Evolutionary conservation across 2,113 vertebrate species (phyloP), one percentile per base, ranked within the genome.

Genomic region (Budorcas taxicolor): DNA sequence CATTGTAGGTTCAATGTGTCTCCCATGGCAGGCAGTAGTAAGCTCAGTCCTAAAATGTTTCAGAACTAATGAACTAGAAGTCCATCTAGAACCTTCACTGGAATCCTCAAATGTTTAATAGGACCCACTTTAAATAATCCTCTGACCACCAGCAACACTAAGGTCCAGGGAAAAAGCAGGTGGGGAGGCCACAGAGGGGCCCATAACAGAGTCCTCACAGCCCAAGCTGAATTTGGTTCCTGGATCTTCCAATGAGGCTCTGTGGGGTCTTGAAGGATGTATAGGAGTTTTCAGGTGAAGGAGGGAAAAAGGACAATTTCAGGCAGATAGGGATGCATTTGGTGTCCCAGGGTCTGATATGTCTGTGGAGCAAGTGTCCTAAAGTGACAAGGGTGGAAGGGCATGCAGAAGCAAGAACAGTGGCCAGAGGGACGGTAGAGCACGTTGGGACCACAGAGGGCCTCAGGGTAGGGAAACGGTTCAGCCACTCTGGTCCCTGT

Each of bases 361-460:
- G 82, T 64, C 47, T 64, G 15, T 6, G 14, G 4, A 62, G 31
- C 4, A 7, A 55, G 57, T 25, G 57, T 13, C 36, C 10, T 11
- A 10, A 45, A 29, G 50, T 33, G 33, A 58, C 40, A 29, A 64
- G 31, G 8, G 12, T 9, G 2, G 13, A 25, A 57, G 50, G 74
- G 81, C 45, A 53, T 2, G 11, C 27, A 40, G n/a, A 2, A 15
- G 14, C 6, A 25, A 47, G 58, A 21, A 25, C 21, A 45, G 36
- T 1, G 14, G 33, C 29, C 4, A 3, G 21, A 43, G 23, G n/a
- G 1, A 12, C 2, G 1, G 11, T 0, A 3, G 10, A 21, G 7
- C 23, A 67, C 0, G 0, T 0, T 2, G 50, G 82, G 67, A 16
- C 17, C 33, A 23, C 7, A 50, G 43, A 50, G 15, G n/a, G 6